These are phyloP conservation scores for Dendroctonus valens DNA, from an alignment of 1,140 invertebrate species.

Conservation along the genomic window DNA sequence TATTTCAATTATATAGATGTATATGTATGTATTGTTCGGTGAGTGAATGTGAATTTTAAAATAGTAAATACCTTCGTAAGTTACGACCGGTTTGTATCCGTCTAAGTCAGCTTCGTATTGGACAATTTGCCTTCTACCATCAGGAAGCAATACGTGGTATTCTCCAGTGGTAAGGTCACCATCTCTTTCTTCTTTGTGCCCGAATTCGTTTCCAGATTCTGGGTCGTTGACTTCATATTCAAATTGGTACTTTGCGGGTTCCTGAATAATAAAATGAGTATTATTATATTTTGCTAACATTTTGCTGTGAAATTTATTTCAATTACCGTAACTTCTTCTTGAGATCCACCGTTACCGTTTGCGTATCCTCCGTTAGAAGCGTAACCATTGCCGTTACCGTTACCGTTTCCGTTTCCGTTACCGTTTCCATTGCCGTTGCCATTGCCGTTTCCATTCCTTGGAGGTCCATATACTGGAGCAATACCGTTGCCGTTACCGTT, in stretches of 20 bases:
- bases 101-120: constrained; percentile 78
- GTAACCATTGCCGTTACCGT: constrained; percentile 39
- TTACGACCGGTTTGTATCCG: constrained; percentile 78
- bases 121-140: constrained; percentile 82
- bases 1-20: constrained; percentile 4
- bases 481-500: constrained; percentile 36
- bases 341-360: constrained; percentile 46
- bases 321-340: constrained; percentile 14
- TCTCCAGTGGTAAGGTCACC: constrained; percentile 76
- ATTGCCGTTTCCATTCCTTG: constrained; percentile 34
- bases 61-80: constrained; percentile 68
- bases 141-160: constrained; percentile 82
- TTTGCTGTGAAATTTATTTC: no score
- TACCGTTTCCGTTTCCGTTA: constrained; percentile 36
- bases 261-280: constrained; percentile 63
- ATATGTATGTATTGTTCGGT: neutral
- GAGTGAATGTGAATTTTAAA: neutral
- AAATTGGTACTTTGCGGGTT: constrained; percentile 83
- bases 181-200: constrained; percentile 77
- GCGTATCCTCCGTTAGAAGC: constrained; percentile 30
- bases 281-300: no score
- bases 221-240: constrained; percentile 78
- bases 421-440: constrained; percentile 38
- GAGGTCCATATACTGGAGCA: constrained; percentile 22
- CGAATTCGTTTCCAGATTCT: constrained; percentile 73